Evolutionary conservation across 2,113 vertebrate species (phyloP), one percentile per base, ranked within the genome.

Genomic region (Lepus timidus): DNA sequence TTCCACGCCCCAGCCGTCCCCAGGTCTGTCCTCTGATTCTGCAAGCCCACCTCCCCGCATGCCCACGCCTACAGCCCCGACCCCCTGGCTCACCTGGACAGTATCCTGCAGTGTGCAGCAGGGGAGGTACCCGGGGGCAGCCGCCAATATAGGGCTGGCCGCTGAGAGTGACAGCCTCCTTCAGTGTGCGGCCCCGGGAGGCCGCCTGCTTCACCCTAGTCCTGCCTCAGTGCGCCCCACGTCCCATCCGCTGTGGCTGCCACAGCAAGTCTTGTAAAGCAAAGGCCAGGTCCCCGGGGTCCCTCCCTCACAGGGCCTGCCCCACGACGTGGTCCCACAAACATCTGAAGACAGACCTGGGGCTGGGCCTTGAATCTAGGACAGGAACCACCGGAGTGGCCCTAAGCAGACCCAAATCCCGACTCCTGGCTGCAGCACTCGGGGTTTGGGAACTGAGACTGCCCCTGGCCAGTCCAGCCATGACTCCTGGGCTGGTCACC

Each of bases 291-390:
- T 12, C 70, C 74, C 13, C 61, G 13, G 64, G 14, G 55, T 52
- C 25, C 51, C 44, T 78, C 85, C n/a, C 20, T 44, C 7, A 3
- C 14, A 39, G 65, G 31, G 9, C 16, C 79, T 55, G 9, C 27
- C 25, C 44, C 78, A 70, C 85, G 61, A 82, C 84, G 80, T 36
- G 83, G 65, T 84, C 88, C 61, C 80, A 31, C 67, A 82, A 71
- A 87, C 29, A 39, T 27, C 49, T 67, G 55, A 64, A 36, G 33
- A 65, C 49, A 67, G 82, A 95, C 14, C 62, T 20, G 49, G 6
- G 5, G 52, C 36, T 78, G 36, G 20, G 39, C 23, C 39, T 73
- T 79, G 75, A 36, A 17, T 64, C 61, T 75, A 73, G 78, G 74
- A 23, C 22, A 65, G 13, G 44, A 65, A 17, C 25, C 52, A 58